Evolutionary conservation across 2,113 vertebrate genomes (phyloP).

Genomic region (Engystomops pustulosus): DNA sequence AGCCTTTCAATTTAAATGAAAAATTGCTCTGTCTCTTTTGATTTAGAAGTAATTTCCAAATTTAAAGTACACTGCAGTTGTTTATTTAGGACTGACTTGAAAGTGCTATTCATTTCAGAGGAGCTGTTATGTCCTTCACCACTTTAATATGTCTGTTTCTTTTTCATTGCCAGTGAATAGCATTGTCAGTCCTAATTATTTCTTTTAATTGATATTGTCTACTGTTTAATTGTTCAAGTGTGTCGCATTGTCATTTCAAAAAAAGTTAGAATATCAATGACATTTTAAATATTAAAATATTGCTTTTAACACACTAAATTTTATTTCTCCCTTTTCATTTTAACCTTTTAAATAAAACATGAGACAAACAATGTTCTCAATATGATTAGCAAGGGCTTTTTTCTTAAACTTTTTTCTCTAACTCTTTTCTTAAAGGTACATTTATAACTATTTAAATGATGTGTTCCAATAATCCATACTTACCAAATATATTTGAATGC

Average conservation of each 20-base stretch:
- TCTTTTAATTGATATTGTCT: conserved; percentile 15
- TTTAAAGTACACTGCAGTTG: conserved; percentile 73
- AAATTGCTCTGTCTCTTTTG: conserved; percentile 86
- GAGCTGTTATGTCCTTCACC: conserved; percentile 48
- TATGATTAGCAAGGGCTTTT: neutral
- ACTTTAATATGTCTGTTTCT: neutral
- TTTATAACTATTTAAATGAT: too few species aligned
- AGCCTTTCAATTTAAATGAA: conserved; percentile 78
- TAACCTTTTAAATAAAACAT: neutral
- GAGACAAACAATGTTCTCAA: neutral
- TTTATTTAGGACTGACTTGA: conserved; percentile 71
- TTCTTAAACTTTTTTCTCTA: too few species aligned
- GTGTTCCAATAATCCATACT: too few species aligned
- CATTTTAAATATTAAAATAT: neutral
- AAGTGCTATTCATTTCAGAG: conserved; percentile 63
- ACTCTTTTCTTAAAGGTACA: neutral
- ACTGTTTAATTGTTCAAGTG: conserved; percentile 6
- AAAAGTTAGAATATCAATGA: neutral
- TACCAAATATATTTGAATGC: too few species aligned
- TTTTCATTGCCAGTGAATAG: conserved; percentile 2
- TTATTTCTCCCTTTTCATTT: neutral
- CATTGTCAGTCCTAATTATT: conserved; percentile 38
- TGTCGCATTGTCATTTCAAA: neutral
- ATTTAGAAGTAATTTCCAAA: conserved; percentile 83
- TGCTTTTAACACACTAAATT: neutral